phyloP scores from a whole-genome alignment of 2,113 vertebrate species.

The Microtus richardsoni region DNA sequence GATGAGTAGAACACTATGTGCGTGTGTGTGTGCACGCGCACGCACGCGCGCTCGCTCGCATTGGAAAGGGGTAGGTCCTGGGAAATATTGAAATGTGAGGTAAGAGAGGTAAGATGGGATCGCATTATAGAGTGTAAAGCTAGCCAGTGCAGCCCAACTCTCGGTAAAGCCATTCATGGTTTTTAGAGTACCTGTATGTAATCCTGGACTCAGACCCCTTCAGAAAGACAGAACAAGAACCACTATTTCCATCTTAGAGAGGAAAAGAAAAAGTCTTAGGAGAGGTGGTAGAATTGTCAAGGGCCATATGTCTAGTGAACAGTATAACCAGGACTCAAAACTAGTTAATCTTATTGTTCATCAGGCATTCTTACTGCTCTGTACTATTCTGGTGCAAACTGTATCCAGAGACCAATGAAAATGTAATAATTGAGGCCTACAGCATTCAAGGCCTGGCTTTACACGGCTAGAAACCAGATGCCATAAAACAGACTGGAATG shows the following conservation, averaged over 20 bases:
- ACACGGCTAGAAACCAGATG: slow-evolving; percentile 49
- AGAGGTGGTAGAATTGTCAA: slow-evolving; percentile 11
- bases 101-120: not conserved
- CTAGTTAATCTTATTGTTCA: not conserved
- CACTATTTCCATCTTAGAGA: slow-evolving; percentile 43
- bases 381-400: not conserved
- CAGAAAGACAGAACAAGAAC: not conserved
- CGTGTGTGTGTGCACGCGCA: no score
- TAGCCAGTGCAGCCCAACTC: not conserved
- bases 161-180: not conserved
- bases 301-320: slow-evolving; percentile 11
- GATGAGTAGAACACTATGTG: not conserved
- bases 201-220: not conserved
- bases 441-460: slow-evolving; percentile 42
- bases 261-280: slow-evolving; percentile 11
- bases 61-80: not conserved
- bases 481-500: slow-evolving; percentile 56
- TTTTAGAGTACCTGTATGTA: slow-evolving; percentile 45
- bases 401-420: slow-evolving; percentile 37
- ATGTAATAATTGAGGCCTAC: slow-evolving; percentile 57
- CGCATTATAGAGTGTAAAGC: not conserved
- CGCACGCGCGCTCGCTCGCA: rapidly evolving
- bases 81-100: slow-evolving; percentile 1
- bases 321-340: slow-evolving; percentile 28
- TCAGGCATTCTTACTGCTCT: not conserved